These are phyloP conservation scores for Thyatira batis DNA, from an alignment of 2,888 invertebrate genomes.

Conservation along the genomic window DNA sequence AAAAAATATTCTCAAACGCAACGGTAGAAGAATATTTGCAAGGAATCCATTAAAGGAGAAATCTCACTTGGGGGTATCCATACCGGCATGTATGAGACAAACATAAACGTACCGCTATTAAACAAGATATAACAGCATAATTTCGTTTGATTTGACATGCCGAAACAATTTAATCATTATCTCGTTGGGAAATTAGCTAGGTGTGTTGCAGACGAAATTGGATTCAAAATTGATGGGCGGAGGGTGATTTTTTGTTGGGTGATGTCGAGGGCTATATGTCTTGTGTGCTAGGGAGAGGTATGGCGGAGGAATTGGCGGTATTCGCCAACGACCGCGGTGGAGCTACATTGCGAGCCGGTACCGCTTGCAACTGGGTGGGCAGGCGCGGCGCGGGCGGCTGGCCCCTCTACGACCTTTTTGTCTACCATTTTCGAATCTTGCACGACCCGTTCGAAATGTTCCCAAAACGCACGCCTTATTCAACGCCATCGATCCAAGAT, in stretches of 20 bases:
- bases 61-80: constrained; percentile 64
- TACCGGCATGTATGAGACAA: constrained; percentile 62
- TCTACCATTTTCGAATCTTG: constrained; percentile 62
- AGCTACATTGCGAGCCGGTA: constrained; percentile 62
- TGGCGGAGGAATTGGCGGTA: constrained; percentile 79
- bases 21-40: constrained; percentile 34
- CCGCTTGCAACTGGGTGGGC: constrained; percentile 75
- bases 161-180: constrained; percentile 82
- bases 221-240: constrained; percentile 27
- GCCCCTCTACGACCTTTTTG: constrained; percentile 63
- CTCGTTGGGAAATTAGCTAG: constrained; percentile 66
- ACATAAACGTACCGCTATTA: constrained; percentile 71
- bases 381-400: constrained; percentile 54
- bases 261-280: constrained; percentile 47
- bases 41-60: constrained; percentile 58
- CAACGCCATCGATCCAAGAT: constrained; percentile 36
- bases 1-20: constrained; percentile 18
- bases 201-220: constrained; percentile 24
- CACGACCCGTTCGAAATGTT: constrained; percentile 40
- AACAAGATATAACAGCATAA: constrained; percentile 82
- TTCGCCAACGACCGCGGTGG: constrained; percentile 72
- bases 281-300: constrained; percentile 54
- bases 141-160: constrained; percentile 82
- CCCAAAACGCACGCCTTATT: constrained; percentile 43
- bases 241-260: constrained; percentile 43